A percentile compares a stretch with the other conserved stretches of the same genome.
Conservation (phyloP, 2,888 invertebrate genomes). For the Drosophila birchii region DNA sequence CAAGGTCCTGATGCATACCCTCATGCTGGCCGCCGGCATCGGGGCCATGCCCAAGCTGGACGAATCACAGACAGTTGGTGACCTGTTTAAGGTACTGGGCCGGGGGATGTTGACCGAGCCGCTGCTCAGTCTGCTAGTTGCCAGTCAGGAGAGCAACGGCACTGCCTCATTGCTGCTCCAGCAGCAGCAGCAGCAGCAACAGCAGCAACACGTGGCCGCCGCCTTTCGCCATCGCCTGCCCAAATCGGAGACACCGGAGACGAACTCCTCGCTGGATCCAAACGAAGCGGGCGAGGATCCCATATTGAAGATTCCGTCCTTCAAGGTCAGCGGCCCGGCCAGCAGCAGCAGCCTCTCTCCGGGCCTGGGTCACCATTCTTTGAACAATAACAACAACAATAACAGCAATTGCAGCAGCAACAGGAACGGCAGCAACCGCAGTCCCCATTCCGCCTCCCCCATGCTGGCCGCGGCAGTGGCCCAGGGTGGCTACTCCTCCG, state of each 20-base stretch:
- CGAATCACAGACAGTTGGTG: constrained; percentile 81
- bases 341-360: constrained; percentile 73
- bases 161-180: constrained; percentile 58
- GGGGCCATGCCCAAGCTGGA: constrained; percentile 73
- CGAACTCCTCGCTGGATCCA: constrained; percentile 83
- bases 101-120: constrained; percentile 62
- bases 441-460: constrained; percentile 83
- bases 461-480: constrained; percentile 78
- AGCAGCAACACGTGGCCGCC: constrained; percentile 76
- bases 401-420: constrained; percentile 77
- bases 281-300: constrained; percentile 86
- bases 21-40: constrained; percentile 80
- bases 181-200: constrained; percentile 71
- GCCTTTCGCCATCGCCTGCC: constrained; percentile 81
- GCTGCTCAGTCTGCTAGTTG: constrained; percentile 54
- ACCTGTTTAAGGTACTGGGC: constrained; percentile 79
- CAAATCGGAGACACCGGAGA: constrained; percentile 85
- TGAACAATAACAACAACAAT: constrained; percentile 79
- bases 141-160: constrained; percentile 68
- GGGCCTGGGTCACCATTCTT: constrained; percentile 52
- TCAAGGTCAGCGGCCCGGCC: constrained; percentile 87
- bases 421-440: constrained; percentile 85
- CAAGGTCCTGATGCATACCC: constrained; percentile 80
- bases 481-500: constrained; percentile 60
- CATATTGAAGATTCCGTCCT: constrained; percentile 97